A percentile compares a stretch with the other conserved stretches of the same genome.
Evolutionary conservation across 2,888 invertebrate species (phyloP).

Genomic region (Drepana falcataria): DNA sequence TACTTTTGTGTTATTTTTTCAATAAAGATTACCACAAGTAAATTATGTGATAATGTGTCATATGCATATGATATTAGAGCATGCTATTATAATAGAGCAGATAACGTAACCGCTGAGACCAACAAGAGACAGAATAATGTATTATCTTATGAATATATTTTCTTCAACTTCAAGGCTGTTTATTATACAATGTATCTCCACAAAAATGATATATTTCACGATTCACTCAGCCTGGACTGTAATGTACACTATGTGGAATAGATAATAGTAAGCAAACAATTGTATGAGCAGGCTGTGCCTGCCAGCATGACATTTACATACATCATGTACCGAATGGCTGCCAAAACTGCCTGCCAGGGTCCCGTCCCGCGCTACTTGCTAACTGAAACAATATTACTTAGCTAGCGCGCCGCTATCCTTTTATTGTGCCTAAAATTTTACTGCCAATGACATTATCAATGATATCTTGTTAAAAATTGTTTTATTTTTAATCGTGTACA

Average conservation of each 20-base stretch:
- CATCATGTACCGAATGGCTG: constrained; percentile 64
- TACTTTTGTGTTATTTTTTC: no score
- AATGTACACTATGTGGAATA: constrained; percentile 26
- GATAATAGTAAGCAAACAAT: constrained; percentile 56
- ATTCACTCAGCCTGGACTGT: not conserved
- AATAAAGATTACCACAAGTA: no score
- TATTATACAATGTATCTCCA: not conserved
- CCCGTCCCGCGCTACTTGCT: constrained; percentile 47
- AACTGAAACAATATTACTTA: constrained; percentile 73
- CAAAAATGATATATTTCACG: not conserved
- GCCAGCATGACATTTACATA: constrained; percentile 76
- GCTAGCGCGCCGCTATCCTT: constrained; percentile 7
- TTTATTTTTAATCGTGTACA: no score
- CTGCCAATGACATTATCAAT: not conserved
- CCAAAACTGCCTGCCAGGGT: constrained; percentile 64
- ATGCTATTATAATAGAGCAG: no score
- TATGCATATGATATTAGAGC: no score
- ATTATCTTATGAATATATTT: not conserved
- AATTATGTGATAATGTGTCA: no score
- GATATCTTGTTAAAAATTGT: no score
- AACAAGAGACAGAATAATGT: not conserved
- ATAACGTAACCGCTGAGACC: no score
- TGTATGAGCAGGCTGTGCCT: constrained; percentile 51
- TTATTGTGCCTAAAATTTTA: not conserved
- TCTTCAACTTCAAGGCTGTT: not conserved